Evolutionary conservation across 1,140 invertebrate species (phyloP), one percentile per base, ranked within the genome.

Genomic region (Drosophila gunungcola): DNA sequence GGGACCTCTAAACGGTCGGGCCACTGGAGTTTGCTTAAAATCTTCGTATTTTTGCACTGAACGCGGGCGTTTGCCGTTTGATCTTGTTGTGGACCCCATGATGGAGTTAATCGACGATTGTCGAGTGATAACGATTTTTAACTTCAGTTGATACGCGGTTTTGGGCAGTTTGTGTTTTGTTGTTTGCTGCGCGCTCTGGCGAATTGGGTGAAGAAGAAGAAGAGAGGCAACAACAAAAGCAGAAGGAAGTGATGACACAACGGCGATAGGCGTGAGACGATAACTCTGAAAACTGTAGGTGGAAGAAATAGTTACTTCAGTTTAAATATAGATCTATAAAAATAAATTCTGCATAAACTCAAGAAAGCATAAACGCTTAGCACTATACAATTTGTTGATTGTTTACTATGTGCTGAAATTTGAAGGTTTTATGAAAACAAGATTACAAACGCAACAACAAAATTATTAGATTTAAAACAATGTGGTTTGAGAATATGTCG

Each of bases 1-100:
- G 84, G 84, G 70, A 78, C 84, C 84, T 75, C 80, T 90, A 89
- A 78, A 70, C 54, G 46, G 38, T 68, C 49, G 63, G 51, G 78
- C 73, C 84, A 78, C 63, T 88, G 84, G 76, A 89, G 84, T 89
- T 88, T 72, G 63, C 46, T 68, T 78, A 61, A 80, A 65, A 74
- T 72, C 64, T 54, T 51, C 51, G 36, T 11, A 38, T 78, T 89
- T 77, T 25, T 4, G 41, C 65, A 48, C 42, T 45, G 36, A 58
- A 46, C 16, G 27, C 53, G n/a, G 9, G 41, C 42, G 38, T 41
- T 5, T n/a, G 6, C 13, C 27, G 34, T 13, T 61, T 63, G n/a
- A 52, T 51, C 49, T 36, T 5, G 46, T 29, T 74, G 60, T 67
- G 3, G 9, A 5, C 10, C 5, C 29, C 54, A 70, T 78, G 3